Evolutionary conservation across 37 sponge, comb jelly and placozoan species (phyloP).

Genomic region (Axinella damicornis): DNA sequence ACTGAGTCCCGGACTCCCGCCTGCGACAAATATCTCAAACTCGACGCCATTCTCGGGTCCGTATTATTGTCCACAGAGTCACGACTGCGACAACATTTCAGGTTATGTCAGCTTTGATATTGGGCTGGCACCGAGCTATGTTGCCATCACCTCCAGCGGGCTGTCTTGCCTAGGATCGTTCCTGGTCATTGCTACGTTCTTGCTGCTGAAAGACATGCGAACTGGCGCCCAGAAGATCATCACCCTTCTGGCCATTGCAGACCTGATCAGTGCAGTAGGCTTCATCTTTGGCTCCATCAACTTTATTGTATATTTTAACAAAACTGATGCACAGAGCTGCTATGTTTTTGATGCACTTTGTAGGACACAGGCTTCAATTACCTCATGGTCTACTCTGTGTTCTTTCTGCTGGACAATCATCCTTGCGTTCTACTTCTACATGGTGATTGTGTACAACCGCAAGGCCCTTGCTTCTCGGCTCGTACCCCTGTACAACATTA

Average conservation of each 20-base stretch:
- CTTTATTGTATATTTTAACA: slow-evolving; percentile 13
- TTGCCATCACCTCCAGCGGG: slow-evolving; percentile 41
- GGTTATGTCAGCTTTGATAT: slow-evolving; percentile 20
- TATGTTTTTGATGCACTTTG: slow-evolving; percentile 29
- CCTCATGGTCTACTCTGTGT: slow-evolving; percentile 62
- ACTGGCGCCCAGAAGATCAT: slow-evolving; percentile 62
- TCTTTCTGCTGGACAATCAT: slow-evolving; percentile 79
- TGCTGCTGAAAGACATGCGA: slow-evolving; percentile 49
- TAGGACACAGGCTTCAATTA: slow-evolving; percentile 58
- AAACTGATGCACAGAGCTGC: neutral
- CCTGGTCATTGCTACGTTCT: slow-evolving; percentile 56
- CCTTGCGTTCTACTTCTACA: slow-evolving; percentile 68
- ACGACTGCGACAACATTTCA: too few relatives aligned
- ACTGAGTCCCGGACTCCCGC: too few relatives aligned
- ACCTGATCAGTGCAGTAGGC: slow-evolving; percentile 64
- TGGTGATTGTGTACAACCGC: slow-evolving; percentile 18
- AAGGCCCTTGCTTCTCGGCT: slow-evolving; percentile 18
- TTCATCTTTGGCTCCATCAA: slow-evolving; percentile 60
- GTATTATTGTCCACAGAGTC: too few relatives aligned
- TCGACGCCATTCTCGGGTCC: too few relatives aligned
- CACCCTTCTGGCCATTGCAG: slow-evolving; percentile 69
- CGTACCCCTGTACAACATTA: slow-evolving; percentile 60
- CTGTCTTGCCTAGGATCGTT: slow-evolving; percentile 56
- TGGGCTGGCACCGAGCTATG: slow-evolving; percentile 16
- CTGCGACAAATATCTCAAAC: too few relatives aligned